Evolutionary conservation across 37 sponge, comb jelly and placozoan genomes (phyloP).

Genomic region (Haliclona indistincta): DNA sequence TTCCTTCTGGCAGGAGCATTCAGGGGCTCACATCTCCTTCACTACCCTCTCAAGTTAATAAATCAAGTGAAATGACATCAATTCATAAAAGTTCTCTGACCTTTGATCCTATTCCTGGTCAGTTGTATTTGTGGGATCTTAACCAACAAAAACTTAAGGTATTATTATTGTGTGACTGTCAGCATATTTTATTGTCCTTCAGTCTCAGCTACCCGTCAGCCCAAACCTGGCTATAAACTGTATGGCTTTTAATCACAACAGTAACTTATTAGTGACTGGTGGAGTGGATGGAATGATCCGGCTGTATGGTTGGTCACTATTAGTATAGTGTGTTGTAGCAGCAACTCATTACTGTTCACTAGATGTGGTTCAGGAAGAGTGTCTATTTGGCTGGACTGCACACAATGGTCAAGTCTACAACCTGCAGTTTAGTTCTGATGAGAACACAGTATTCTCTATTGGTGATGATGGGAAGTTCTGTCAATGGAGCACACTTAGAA

Average conservation of each 20-base stretch:
- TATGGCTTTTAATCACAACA: conserved; percentile 93
- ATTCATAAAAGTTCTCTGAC: neutral
- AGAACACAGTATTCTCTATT: conserved; percentile 85
- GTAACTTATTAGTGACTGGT: conserved; percentile 90
- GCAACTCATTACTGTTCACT: neutral
- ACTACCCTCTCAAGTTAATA: conserved; percentile 40
- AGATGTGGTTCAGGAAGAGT: conserved; percentile 74
- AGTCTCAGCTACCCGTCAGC: conserved; percentile 28
- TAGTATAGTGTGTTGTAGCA: neutral
- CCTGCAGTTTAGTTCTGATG: conserved; percentile 91
- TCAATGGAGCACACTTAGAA: conserved; percentile 75
- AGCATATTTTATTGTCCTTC: neutral
- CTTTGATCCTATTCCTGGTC: conserved; percentile 29
- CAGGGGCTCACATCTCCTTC: conserved; percentile 49
- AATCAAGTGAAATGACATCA: conserved; percentile 16
- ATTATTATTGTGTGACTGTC: neutral
- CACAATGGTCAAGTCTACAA: conserved; percentile 79
- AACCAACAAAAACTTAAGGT: conserved; percentile 58
- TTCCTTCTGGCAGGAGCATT: neutral
- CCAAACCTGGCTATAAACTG: conserved; percentile 70
- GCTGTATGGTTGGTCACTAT: conserved; percentile 62
- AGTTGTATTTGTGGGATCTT: conserved; percentile 57
- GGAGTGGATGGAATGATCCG: conserved; percentile 91
- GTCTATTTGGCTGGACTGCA: conserved; percentile 87
- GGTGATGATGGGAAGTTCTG: conserved; percentile 69